Base-by-base conservation (phyloP, 2,113 vertebrate species). In the Cavia porcellus region DNA sequence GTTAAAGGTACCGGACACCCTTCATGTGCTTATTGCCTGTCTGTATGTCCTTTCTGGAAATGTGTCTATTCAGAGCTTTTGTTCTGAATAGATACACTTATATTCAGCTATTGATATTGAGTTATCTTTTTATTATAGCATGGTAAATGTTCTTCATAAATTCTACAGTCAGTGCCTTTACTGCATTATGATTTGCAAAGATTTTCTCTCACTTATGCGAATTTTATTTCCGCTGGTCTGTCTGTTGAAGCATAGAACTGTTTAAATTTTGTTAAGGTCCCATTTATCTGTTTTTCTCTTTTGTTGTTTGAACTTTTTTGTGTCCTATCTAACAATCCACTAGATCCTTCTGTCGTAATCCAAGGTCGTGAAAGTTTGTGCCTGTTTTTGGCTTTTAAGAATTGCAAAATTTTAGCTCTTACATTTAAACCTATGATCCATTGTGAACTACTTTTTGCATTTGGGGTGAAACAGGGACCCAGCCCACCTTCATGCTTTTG, bases 361-460 rank as follows among this genome's bases (percentile, higher is more conserved):
- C n/a, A 64, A 64, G 45, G 13, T 74, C 30, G 30, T 81, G 32
- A 57, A 64, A 74, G 47, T 79, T 72, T 91, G 50, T 61, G 38
- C 81, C 35, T 55, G 20, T 25, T 57, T 94, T 84, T 96, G 80
- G 28, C 61, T 74, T 25, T 28, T 64, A 93, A 80, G 72, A 79
- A 22, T 32, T 74, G 45, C 7, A 70, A 38, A 72, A 42, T 82
- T 61, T 90, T 74, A 74, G 35, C 42, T 94, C 47, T 83, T 50
- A 83, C 50, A 68, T 45, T 75, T 59, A 83, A 20, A 35, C 7
- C 64, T 68, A 35, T 32, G 30, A 66, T 59, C 47, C 35, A 75
- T 68, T 82, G 82, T 75, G 72, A 75, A 22, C 13, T 45, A 22
- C 38, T 45, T 14, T 70, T 75, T 45, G 72, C 72, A 45, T 45